phyloP scores from a whole-genome alignment of 2,888 invertebrate genomes.

The Philaethria dido region DNA sequence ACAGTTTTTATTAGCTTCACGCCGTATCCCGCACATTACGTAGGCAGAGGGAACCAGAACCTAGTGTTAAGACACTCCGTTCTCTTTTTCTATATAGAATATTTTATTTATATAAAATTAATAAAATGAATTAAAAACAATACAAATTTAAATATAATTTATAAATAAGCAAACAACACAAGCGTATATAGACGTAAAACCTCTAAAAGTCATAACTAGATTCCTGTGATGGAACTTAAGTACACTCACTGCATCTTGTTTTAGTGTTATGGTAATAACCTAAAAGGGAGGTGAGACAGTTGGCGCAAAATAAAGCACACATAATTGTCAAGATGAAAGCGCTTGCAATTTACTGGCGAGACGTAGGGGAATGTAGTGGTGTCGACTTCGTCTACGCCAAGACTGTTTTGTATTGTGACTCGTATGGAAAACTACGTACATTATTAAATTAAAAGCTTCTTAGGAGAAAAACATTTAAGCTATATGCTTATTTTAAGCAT shows the following conservation, averaged over 20 bases:
- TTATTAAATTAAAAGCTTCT: not conserved
- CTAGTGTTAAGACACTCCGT: too few species aligned
- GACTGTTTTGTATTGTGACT: constrained; percentile 17
- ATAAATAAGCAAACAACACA: not conserved
- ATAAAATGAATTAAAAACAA: too few species aligned
- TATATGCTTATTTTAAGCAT: too few species aligned
- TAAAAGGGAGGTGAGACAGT: constrained; percentile 42
- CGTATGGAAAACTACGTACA: not conserved
- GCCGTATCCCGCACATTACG: too few species aligned
- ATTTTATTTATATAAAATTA: too few species aligned
- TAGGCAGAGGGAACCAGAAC: too few species aligned
- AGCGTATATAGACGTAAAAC: not conserved
- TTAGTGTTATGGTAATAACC: constrained; percentile 37
- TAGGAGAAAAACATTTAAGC: not conserved
- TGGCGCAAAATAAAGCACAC: constrained; percentile 68
- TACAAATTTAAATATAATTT: too few species aligned
- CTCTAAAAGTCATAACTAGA: not conserved
- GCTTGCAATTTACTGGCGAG: constrained; percentile 76
- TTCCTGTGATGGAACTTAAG: not conserved
- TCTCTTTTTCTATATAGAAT: too few species aligned
- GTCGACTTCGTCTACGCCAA: constrained; percentile 52
- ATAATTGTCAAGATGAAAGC: constrained; percentile 75
- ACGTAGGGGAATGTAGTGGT: constrained; percentile 76
- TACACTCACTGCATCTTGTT: constrained; percentile 21
- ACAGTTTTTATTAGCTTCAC: too few species aligned